A percentile compares a stretch with the other conserved stretches of the same genome.
These are phyloP conservation scores for Pasiphila rectangulata DNA, from an alignment of 2,888 invertebrate species.

Conservation along the genomic window DNA sequence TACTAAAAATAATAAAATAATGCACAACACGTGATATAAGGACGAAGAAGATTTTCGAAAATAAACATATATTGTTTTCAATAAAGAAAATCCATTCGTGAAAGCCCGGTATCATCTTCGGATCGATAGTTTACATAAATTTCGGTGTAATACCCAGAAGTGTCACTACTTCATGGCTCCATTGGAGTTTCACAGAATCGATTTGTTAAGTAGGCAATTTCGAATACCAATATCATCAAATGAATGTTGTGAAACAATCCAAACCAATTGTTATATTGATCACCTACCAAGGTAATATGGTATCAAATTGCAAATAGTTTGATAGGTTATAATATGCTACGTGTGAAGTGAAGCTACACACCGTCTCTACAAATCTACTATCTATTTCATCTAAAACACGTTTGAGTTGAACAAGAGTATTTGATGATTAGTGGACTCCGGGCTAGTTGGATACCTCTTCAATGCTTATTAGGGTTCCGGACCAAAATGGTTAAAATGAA, in stretches of 20 bases:
- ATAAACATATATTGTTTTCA: too few relatives aligned
- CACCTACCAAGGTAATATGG: background rate
- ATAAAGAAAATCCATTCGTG: too few relatives aligned
- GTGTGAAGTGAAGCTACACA: background rate
- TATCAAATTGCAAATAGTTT: slow-evolving; percentile 1
- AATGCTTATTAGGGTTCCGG: too few relatives aligned
- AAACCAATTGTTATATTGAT: background rate
- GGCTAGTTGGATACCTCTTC: too few relatives aligned
- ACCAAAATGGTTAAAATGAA: too few relatives aligned
- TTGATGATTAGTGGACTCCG: too few relatives aligned
- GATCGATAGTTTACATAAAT: too few relatives aligned
- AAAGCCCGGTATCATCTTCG: too few relatives aligned
- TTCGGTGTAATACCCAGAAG: background rate
- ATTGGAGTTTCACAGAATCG: background rate
- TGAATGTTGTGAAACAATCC: slow-evolving; percentile 2
- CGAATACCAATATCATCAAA: background rate
- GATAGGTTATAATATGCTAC: background rate
- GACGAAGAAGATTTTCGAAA: too few relatives aligned
- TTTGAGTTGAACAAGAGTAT: background rate
- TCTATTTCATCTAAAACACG: background rate
- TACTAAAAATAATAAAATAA: too few relatives aligned
- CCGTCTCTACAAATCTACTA: background rate
- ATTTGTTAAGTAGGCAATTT: background rate
- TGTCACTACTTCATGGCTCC: background rate
- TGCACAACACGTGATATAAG: too few relatives aligned